Percentiles rank a stretch among this genome's conserved stretches.
Conservation (phyloP, 92 coral and sea anemone genomes). For the Micromussa lordhowensis region DNA sequence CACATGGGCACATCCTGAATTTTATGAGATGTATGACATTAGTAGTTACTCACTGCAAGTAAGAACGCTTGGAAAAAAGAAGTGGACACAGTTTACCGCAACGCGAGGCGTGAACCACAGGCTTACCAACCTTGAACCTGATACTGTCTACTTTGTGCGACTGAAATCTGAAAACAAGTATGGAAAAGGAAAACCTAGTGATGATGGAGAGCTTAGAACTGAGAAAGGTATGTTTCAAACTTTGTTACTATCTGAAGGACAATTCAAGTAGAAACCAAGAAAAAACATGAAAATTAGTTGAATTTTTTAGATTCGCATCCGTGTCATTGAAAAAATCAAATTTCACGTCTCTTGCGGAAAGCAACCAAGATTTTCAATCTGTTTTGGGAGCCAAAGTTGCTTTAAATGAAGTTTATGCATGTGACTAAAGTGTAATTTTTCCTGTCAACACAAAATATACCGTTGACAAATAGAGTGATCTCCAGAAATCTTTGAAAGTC, state of each 20-base stretch:
- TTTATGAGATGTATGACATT: slow-evolving; percentile 71
- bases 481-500: no score
- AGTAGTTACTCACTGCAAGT: slow-evolving; percentile 64
- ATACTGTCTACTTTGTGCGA: slow-evolving; percentile 68
- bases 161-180: slow-evolving; percentile 72
- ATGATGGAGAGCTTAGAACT: slow-evolving; percentile 60
- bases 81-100: slow-evolving; percentile 60
- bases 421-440: neutral
- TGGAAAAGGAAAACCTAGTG: slow-evolving; percentile 73
- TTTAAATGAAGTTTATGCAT: neutral
- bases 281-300: no score
- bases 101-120: slow-evolving; percentile 60
- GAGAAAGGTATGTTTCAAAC: slow-evolving; percentile 46
- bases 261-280: no score
- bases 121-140: slow-evolving; percentile 63
- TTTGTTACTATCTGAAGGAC: neutral
- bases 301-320: no score
- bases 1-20: slow-evolving; percentile 76
- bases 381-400: neutral
- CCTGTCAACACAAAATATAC: neutral
- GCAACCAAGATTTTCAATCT: neutral
- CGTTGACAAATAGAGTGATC: no score
- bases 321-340: neutral
- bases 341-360: neutral
- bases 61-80: slow-evolving; percentile 62